Evolutionary conservation across 2,888 invertebrate genomes (phyloP).

Genomic region (Mamestra brassicae): DNA sequence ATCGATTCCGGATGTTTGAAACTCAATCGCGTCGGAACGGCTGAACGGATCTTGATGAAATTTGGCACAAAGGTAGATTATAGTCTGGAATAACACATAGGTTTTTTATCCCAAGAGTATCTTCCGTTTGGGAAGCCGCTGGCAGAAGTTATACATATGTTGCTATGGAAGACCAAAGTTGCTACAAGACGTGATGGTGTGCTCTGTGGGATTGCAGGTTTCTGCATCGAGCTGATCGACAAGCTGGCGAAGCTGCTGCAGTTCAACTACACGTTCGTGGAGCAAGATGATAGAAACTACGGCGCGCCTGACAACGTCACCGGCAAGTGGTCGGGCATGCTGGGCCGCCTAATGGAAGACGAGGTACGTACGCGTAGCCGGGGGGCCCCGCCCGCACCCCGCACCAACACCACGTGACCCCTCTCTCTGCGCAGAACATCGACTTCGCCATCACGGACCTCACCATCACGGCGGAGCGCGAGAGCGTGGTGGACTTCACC

Average conservation of each 20-base stretch:
- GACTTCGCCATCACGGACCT: slow-evolving; percentile 98
- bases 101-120: too few species aligned
- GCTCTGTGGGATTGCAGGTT: slow-evolving; percentile 82
- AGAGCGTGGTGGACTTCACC: slow-evolving; percentile 97
- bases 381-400: too few species aligned
- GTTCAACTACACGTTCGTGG: slow-evolving; percentile 95
- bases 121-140: too few species aligned
- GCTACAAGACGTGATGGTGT: background rate
- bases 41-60: too few species aligned
- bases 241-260: slow-evolving; percentile 93
- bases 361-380: slow-evolving; percentile 81
- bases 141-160: too few species aligned
- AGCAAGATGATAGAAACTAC: slow-evolving; percentile 93
- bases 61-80: too few species aligned
- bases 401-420: background rate
- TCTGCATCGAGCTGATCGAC: slow-evolving; percentile 96
- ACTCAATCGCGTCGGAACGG: too few species aligned
- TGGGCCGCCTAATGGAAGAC: slow-evolving; percentile 92
- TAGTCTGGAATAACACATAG: too few species aligned
- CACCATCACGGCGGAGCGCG: slow-evolving; percentile 96
- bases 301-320: slow-evolving; percentile 92
- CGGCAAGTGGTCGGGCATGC: slow-evolving; percentile 93
- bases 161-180: background rate
- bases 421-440: slow-evolving; percentile 91
- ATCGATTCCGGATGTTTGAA: too few species aligned